Base-by-base conservation (phyloP, 1,140 invertebrate species). In the Maniola jurtina region DNA sequence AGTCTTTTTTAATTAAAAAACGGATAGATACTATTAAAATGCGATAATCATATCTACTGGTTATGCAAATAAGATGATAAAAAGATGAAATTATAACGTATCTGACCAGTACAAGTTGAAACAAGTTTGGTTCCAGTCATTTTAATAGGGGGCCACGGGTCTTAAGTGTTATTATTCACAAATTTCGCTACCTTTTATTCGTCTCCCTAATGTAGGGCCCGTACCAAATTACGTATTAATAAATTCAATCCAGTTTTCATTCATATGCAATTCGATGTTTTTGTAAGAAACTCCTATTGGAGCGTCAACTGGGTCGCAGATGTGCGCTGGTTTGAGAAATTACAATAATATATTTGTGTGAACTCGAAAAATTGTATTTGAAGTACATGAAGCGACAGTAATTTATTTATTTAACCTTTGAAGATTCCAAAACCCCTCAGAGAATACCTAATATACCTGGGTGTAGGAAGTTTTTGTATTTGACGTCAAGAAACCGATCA, bases 181-280 rank as follows among this genome's bases (percentile, higher is more conserved):
- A 67, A 76, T 86, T 88, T 86, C 68, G 79, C 83, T 78, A 81
- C 58, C 84, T 77, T 83, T 90, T 85, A 86, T 88, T 75, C 77
- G 64, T 66, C 80, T 75, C 85, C 84, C 82, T 87, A 88, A 87
- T 85, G 61, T 68, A 63, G 80, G 86, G 86, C 80, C 85, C 84
- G 79, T 86, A 87, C 82, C 82, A 75, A 88, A 88, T 90, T 88
- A 85, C 76, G 79, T 85, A 85, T 90, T 87, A 87, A 89, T 84
- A 79, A 80, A 89, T 89, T 80, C 87, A 85, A 87, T 88, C 86
- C 86, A 88, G 84, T 90, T 88, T 87, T 76, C 75, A 87, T 90
- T 89, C 82, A 87, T 84, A 86, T 83, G 76, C 79, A 84, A 86
- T 86, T 84, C 79, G 80, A 81, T 86, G 84, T 89, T 83, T 85